A percentile compares a stretch with the other conserved stretches of the same genome.
Conservation (phyloP, 2,888 invertebrate species). For the Ptilodon capucinus region DNA sequence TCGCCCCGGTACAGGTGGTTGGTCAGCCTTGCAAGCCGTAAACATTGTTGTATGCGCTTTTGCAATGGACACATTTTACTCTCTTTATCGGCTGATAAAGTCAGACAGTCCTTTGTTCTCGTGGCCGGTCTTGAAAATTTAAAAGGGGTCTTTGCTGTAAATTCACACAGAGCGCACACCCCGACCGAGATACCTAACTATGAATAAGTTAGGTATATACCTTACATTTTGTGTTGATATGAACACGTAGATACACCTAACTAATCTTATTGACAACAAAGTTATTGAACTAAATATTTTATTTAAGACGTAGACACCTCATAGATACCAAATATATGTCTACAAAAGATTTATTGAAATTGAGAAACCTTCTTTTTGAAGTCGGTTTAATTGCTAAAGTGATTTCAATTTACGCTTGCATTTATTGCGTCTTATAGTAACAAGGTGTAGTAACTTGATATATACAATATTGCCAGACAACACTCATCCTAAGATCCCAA, state of each 20-base stretch:
- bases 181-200: constrained; percentile 49
- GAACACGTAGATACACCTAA: no score
- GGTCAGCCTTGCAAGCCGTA: constrained; percentile 50
- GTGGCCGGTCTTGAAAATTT: constrained; percentile 66
- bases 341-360: no score
- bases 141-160: constrained; percentile 69
- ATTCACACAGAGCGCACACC: constrained; percentile 51
- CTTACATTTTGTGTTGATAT: constrained; percentile 10
- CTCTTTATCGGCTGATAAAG: constrained; percentile 70
- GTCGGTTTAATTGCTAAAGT: no score
- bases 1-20: constrained; percentile 49
- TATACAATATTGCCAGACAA: no score
- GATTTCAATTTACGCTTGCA: no score
- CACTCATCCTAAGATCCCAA: no score
- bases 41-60: constrained; percentile 53
- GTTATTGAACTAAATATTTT: no score
- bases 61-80: constrained; percentile 73
- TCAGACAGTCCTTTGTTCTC: constrained; percentile 67
- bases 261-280: no score
- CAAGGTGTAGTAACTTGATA: no score
- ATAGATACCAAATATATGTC: neutral
- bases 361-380: no score
- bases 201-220: constrained; percentile 69
- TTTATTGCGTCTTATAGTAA: no score
- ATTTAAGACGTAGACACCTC: no score